phyloP scores from a whole-genome alignment of 1,140 invertebrate species.

The Drosophila mauritiana region DNA sequence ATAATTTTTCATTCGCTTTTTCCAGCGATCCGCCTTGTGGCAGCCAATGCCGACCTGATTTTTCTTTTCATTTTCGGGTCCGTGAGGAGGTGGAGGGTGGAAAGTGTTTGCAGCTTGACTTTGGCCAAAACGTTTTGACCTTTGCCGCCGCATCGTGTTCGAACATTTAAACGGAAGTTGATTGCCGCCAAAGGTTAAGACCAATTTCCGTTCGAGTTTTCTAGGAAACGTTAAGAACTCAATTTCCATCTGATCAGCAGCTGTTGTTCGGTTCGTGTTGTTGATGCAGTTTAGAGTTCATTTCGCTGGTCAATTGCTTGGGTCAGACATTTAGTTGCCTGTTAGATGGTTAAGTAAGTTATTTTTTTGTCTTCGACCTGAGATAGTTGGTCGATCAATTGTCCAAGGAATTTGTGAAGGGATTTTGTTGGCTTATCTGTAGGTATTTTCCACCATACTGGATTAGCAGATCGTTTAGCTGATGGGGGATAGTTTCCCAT shows the following conservation, averaged over 20 bases:
- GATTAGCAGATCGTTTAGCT: slow-evolving; percentile 9
- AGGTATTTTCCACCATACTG: background rate
- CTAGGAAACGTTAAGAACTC: slow-evolving; percentile 63
- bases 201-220: slow-evolving; percentile 74
- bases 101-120: slow-evolving; percentile 65
- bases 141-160: slow-evolving; percentile 73
- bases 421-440: background rate
- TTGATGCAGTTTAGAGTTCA: slow-evolving; percentile 65
- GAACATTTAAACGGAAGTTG: slow-evolving; percentile 83
- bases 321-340: slow-evolving; percentile 54
- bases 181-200: slow-evolving; percentile 79
- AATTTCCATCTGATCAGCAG: slow-evolving; percentile 53
- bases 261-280: slow-evolving; percentile 46
- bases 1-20: slow-evolving; percentile 81
- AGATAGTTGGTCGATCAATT: slow-evolving; percentile 32
- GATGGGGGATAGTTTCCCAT: slow-evolving; percentile 13
- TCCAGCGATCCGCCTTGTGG: slow-evolving; percentile 29
- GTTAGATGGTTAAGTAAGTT: slow-evolving; percentile 53
- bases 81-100: slow-evolving; percentile 38
- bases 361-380: slow-evolving; percentile 41
- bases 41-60: slow-evolving; percentile 69
- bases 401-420: slow-evolving; percentile 32
- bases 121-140: slow-evolving; percentile 77
- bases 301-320: slow-evolving; percentile 53
- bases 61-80: slow-evolving; percentile 73